Base-by-base conservation (phyloP, 2,797 vertebrate species). In the Petrocephalus sullivani region DNA sequence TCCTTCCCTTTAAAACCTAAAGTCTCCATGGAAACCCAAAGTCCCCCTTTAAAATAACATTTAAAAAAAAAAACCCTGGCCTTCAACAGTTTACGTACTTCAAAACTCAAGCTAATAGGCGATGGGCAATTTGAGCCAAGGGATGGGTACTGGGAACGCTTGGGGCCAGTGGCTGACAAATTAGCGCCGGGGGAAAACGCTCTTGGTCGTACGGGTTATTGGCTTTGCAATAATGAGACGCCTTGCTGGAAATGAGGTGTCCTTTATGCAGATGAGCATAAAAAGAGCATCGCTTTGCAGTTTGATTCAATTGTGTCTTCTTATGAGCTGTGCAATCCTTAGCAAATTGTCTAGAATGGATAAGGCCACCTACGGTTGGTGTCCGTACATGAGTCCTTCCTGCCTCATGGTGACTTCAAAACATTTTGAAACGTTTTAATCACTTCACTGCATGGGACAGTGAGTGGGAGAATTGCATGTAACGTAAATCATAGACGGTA, bases 151-250 rank as follows among this genome's bases (percentile, higher is more conserved):
- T 54, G 46, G 33, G 87, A 28, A 51, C 1, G 49, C 23, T 51
- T 46, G 83, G 28, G 37, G 82, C 60, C 49, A 49, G 33, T 23
- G 16, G 83, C 83, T 85, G 87, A 88, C 49, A 71, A 75, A 88
- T 88, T 88, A 75, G 58, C 12, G 14, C 23, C 61, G 5, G 81
- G 84, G 87, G 78, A 88, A 37, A 88, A 84, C 14, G 46, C 56
- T 81, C 56, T 8, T 21, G 33, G 21, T 21, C 6, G 71, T 58
- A 64, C 19, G 87, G 87, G 58, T 84, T 37, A 85, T 85, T 85
- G 87, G 87, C 57, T 88, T 84, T 84, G 58, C 60, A 85, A 88
- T 88, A 88, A 85, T 88, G 87, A 85, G 82, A 84, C 57, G 58
- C 58, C 81, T 88, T 84, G 60, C 81, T 85, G 46, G 57, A 58